Evolutionary conservation across 2,888 invertebrate species (phyloP), one percentile per base, ranked within the genome.

Genomic region (Ptychoptera albimana): DNA sequence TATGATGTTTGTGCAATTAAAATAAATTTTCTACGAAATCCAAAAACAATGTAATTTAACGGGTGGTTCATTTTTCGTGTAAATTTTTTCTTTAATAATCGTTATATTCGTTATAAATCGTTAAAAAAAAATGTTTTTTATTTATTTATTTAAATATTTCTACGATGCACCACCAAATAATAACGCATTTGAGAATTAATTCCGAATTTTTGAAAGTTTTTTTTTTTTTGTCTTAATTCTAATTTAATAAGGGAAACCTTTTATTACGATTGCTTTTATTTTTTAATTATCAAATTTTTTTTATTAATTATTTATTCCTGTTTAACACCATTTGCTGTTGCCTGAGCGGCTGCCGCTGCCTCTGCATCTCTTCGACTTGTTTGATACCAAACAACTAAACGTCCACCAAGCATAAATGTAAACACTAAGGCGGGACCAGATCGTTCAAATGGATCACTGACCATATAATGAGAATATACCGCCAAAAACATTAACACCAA

Each of bases 381-480:
- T 57, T 61, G 66, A 53, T 68, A 76, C 75, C 75, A 91, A 49
- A 92, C 89, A 15, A 91, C 88, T 50, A 92, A 70, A 52, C 92
- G 74, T 49, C 91, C 91, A 51, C 80, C 80, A 39, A 92, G 69
- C 88, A 92, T 89, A 62, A 91, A 89, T 61, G 89, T 83, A 67
- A 92, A 92, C 51, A 89, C 89, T 59, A 91, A 66, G 45, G 89
- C 84, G 1, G 89, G 89, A 11, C 89, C 91, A 44, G 84, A 85
- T 53, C 91, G 74, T 63, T 92, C 91, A 63, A 92, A 82, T 52
- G 88, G 88, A 63, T 92, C 91, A 43, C 86, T 86, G 31, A 91
- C 86, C 80, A 87, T 84, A 57, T 86, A 79, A 61, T 92, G 92
- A 11, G 91, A 91, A 64, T 94, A 93, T 45, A 91, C 84, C 32